A percentile compares a stretch with the other conserved stretches of the same genome.
Evolutionary conservation across 2,797 vertebrate species (phyloP).

Genomic region (Limosa lapponica): DNA sequence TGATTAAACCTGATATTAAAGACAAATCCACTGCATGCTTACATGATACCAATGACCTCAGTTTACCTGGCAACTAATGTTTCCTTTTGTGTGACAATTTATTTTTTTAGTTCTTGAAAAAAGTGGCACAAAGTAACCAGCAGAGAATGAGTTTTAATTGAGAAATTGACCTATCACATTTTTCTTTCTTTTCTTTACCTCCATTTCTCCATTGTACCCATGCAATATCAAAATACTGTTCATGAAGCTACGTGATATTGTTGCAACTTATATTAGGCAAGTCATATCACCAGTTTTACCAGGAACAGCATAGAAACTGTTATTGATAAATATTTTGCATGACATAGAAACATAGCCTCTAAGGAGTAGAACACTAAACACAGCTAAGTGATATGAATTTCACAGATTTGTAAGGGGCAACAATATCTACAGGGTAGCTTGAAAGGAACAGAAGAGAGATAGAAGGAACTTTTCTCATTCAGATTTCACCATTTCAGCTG

Average conservation of each 20-base stretch:
- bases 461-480: background rate
- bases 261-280: background rate
- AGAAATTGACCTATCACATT: background rate
- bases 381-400: background rate
- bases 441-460: background rate
- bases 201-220: background rate
- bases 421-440: background rate
- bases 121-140: background rate
- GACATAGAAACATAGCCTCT: background rate
- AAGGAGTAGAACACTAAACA: background rate
- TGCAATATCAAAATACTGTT: background rate
- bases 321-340: background rate
- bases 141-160: background rate
- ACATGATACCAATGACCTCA: background rate
- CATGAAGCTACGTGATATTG: background rate
- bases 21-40: background rate
- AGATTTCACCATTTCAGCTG: background rate
- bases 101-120: background rate
- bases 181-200: background rate
- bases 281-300: background rate
- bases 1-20: background rate
- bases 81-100: background rate
- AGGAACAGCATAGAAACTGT: background rate
- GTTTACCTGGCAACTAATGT: background rate
- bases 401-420: background rate